These are phyloP conservation scores for Oophaga sylvatica DNA, from an alignment of 2,797 vertebrate genomes.

Conservation along the genomic window DNA sequence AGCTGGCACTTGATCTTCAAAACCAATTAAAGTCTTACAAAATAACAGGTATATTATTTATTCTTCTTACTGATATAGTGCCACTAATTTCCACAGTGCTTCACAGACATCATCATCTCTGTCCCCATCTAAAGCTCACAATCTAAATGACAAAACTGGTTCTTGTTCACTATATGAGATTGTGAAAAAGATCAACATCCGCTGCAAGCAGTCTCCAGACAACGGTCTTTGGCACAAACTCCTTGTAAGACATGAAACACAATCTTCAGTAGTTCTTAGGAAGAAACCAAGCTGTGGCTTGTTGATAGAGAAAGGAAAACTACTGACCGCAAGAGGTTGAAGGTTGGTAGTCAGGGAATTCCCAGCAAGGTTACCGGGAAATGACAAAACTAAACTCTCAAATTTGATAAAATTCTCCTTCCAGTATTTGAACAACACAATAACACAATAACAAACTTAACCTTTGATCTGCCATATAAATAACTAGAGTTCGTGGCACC, in stretches of 20 bases:
- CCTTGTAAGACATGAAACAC: not conserved
- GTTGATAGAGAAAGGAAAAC: not conserved
- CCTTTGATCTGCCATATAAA: constrained; percentile 12
- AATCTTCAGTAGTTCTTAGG: constrained; percentile 14
- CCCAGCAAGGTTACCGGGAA: not conserved
- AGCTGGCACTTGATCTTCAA: not conserved
- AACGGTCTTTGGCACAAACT: constrained; percentile 31
- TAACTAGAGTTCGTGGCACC: not conserved
- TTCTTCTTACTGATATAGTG: too few relatives aligned
- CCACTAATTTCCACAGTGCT: too few relatives aligned
- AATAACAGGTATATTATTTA: not conserved
- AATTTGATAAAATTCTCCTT: not conserved
- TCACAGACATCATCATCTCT: too few relatives aligned
- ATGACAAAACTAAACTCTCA: not conserved
- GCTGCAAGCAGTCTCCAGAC: constrained; percentile 1
- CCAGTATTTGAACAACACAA: not conserved
- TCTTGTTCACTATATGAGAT: not conserved
- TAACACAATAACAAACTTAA: not conserved
- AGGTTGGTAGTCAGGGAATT: not conserved
- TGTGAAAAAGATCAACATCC: constrained; percentile 21
- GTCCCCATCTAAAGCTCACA: too few relatives aligned
- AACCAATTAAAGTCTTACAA: not conserved
- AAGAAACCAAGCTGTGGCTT: constrained; percentile 50
- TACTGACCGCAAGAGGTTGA: not conserved
- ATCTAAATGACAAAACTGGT: not conserved